Evolutionary conservation across 2,797 vertebrate genomes (phyloP).

Genomic region (Eptatretus atami): DNA sequence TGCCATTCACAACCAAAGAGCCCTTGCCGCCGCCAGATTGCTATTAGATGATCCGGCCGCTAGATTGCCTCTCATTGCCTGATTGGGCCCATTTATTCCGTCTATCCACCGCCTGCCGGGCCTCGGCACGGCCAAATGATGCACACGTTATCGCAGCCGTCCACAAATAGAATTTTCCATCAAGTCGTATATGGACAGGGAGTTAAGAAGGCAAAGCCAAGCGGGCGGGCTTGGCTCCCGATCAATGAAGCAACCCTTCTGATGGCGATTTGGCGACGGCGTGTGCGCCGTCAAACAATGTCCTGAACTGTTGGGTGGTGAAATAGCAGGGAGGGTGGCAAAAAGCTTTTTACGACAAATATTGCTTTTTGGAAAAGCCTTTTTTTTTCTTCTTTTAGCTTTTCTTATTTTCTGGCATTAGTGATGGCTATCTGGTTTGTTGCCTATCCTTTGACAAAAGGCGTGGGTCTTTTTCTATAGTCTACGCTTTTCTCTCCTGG

Average conservation of each 20-base stretch:
- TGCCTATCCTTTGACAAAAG: no score
- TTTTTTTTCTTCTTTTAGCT: no score
- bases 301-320: no score
- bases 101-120: slow-evolving; percentile 1
- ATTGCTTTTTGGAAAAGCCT: no score
- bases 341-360: no score
- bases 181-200: neutral
- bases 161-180: slow-evolving; percentile 5
- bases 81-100: neutral
- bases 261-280: neutral
- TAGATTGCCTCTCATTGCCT: slow-evolving; percentile 1
- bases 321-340: no score
- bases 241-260: slow-evolving; percentile 4
- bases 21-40: neutral
- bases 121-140: neutral
- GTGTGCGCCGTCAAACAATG: no score
- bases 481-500: no score
- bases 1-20: no score
- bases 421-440: no score
- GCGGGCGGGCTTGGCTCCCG: slow-evolving; percentile 3
- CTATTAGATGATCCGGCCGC: neutral
- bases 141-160: neutral
- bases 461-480: no score
- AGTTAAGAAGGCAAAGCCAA: slow-evolving; percentile 2
- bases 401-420: no score